A percentile compares a stretch with the other conserved stretches of the same genome.
These are phyloP conservation scores for Hydractinia echinata DNA, from an alignment of 30 jellyfish, hydroid and myxozoan species.

Conservation along the genomic window DNA sequence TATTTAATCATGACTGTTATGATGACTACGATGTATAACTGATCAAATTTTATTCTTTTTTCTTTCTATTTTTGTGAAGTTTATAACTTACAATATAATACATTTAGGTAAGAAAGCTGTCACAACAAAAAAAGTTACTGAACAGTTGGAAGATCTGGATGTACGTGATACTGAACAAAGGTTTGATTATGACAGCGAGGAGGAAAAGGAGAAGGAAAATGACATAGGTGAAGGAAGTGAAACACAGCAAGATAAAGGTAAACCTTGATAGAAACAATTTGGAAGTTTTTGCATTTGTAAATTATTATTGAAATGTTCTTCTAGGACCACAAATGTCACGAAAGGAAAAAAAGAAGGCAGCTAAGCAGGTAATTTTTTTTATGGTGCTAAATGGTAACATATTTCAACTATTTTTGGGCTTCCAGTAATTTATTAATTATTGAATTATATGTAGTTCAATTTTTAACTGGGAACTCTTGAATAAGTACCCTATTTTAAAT, in stretches of 20 bases:
- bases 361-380: slow-evolving; percentile 60
- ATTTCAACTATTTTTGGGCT: too few species aligned
- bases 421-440: too few species aligned
- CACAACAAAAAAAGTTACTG: slow-evolving; percentile 15
- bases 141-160: slow-evolving; percentile 18
- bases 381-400: background rate
- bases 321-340: slow-evolving; percentile 55
- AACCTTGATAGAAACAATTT: slow-evolving; percentile 7
- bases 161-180: slow-evolving; percentile 38
- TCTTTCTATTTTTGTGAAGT: too few species aligned
- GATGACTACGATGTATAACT: too few species aligned
- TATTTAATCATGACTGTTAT: too few species aligned
- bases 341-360: slow-evolving; percentile 78
- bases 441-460: too few species aligned
- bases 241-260: background rate
- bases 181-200: slow-evolving; percentile 41
- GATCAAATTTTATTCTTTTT: too few species aligned
- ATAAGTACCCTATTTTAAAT: too few species aligned
- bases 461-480: too few species aligned
- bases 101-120: slow-evolving; percentile 32
- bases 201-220: slow-evolving; percentile 17
- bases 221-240: slow-evolving; percentile 2
- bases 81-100: background rate
- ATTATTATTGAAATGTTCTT: background rate
- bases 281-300: background rate